phyloP scores from a whole-genome alignment of 2,113 vertebrate species.

The Alligator sinensis region DNA sequence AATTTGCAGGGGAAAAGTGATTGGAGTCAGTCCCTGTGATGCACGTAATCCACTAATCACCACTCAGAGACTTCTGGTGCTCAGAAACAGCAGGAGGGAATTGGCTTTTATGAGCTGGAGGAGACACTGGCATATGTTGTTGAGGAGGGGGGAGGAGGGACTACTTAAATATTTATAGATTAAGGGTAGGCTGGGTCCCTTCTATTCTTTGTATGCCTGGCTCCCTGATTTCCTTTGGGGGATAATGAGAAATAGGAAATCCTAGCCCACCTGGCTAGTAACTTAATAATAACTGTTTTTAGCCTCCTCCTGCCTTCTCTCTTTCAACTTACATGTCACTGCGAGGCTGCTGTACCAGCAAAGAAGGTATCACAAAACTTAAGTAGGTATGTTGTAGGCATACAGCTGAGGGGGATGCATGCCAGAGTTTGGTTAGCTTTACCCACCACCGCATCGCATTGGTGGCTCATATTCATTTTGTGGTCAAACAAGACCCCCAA shows the following conservation, averaged over 20 bases:
- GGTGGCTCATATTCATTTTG: no score
- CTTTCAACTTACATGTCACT: not conserved
- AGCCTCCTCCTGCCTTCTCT: not conserved
- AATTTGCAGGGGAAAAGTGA: constrained; percentile 81
- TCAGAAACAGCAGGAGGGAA: constrained; percentile 69
- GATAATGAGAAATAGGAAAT: not conserved
- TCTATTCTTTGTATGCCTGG: constrained; percentile 33
- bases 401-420: accelerated
- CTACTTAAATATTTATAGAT: constrained; percentile 77
- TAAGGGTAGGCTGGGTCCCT: constrained; percentile 41
- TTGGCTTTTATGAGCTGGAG: constrained; percentile 71
- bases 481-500: no score
- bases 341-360: not conserved
- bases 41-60: constrained; percentile 83
- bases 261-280: not conserved
- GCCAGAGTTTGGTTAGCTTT: not conserved
- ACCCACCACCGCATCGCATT: no score
- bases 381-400: accelerated
- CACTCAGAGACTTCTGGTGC: constrained; percentile 64
- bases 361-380: not conserved
- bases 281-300: not conserved
- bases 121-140: constrained; percentile 68
- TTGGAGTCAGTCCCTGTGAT: constrained; percentile 77
- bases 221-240: constrained; percentile 19
- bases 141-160: constrained; percentile 44